These are phyloP conservation scores for Thaumetopoea pityocampa DNA, from an alignment of 1,140 invertebrate species.

Conservation along the genomic window DNA sequence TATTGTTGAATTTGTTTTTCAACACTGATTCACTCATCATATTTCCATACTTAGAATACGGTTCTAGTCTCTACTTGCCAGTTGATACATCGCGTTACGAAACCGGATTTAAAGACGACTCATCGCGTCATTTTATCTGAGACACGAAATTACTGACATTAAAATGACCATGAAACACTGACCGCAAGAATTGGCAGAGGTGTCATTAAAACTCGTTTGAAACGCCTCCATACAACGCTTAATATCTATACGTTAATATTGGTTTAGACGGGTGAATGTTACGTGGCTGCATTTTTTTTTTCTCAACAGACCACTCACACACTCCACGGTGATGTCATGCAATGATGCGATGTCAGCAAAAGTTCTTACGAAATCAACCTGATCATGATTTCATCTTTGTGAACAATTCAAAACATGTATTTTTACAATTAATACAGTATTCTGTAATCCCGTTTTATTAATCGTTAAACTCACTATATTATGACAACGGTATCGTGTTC, in stretches of 20 bases:
- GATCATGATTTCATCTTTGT: slow-evolving; percentile 38
- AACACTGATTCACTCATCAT: too few relatives aligned
- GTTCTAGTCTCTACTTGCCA: slow-evolving; percentile 9
- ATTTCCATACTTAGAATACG: slow-evolving; percentile 13
- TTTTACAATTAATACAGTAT: too few relatives aligned
- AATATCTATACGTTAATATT: slow-evolving; percentile 4
- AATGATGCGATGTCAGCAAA: slow-evolving; percentile 25
- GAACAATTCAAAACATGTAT: too few relatives aligned
- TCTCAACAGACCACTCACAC: slow-evolving; percentile 11
- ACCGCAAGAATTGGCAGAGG: slow-evolving; percentile 20
- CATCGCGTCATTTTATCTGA: slow-evolving; percentile 25
- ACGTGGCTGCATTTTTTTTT: slow-evolving; percentile 26
- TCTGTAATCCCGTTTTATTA: too few relatives aligned
- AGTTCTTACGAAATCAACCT: slow-evolving; percentile 27
- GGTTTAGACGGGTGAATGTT: slow-evolving; percentile 1
- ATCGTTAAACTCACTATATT: too few relatives aligned
- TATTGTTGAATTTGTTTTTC: too few relatives aligned
- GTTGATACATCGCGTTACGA: slow-evolving; percentile 18
- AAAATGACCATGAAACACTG: slow-evolving; percentile 48
- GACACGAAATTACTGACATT: slow-evolving; percentile 47
- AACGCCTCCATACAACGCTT: neutral
- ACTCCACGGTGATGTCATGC: slow-evolving; percentile 35
- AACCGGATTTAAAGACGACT: slow-evolving; percentile 43
- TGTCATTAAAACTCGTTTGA: neutral
- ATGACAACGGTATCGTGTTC: too few relatives aligned